These are phyloP conservation scores for Megaceryle maxima DNA, from an alignment of 2,113 vertebrate species.

Conservation along the genomic window DNA sequence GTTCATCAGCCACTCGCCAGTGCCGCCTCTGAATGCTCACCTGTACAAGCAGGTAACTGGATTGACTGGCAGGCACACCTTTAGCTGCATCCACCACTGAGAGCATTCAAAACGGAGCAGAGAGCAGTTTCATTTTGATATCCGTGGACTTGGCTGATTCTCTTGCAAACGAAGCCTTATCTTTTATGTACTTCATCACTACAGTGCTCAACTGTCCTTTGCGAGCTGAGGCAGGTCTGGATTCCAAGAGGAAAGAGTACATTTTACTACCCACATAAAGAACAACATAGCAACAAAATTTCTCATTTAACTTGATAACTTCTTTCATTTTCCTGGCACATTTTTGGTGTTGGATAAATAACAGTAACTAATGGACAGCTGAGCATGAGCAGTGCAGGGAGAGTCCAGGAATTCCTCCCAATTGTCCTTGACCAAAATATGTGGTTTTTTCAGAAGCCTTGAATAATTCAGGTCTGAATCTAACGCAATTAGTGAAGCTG, in stretches of 20 bases:
- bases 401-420: background rate
- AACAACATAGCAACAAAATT: background rate
- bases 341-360: background rate
- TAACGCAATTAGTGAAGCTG: background rate
- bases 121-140: background rate
- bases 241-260: background rate
- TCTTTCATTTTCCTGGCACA: background rate
- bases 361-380: background rate
- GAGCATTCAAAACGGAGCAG: fast-evolving
- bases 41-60: fast-evolving
- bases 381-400: background rate
- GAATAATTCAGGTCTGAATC: background rate
- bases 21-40: fast-evolving
- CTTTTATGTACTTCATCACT: background rate
- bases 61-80: background rate
- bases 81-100: fast-evolving
- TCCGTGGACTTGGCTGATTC: background rate
- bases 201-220: background rate
- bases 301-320: background rate
- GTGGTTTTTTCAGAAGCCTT: background rate
- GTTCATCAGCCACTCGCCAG: fast-evolving
- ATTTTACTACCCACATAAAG: background rate
- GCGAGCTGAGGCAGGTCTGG: background rate
- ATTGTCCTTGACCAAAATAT: background rate
- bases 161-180: background rate